phyloP scores from a whole-genome alignment of 2,888 invertebrate genomes.

The Euplexia lucipara region DNA sequence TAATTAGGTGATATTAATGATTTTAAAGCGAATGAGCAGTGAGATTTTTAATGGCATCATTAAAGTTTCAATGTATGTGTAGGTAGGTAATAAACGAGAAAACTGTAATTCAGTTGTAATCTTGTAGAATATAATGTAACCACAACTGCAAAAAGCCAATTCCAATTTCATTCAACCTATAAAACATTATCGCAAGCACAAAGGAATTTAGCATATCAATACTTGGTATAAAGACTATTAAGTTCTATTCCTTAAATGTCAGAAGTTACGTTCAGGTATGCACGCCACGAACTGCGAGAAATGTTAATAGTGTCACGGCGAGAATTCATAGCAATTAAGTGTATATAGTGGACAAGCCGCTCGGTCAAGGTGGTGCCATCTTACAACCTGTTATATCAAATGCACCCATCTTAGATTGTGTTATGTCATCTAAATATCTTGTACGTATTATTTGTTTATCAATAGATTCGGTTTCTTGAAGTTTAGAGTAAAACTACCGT shows the following conservation, averaged over 20 bases:
- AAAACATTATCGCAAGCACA: slow-evolving; percentile 52
- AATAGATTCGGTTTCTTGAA: background rate
- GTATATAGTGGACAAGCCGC: slow-evolving; percentile 67
- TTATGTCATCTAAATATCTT: slow-evolving; percentile 73
- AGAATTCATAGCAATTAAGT: slow-evolving; percentile 76
- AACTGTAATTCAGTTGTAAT: slow-evolving; percentile 10
- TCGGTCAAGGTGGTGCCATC: slow-evolving; percentile 87
- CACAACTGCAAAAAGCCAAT: slow-evolving; percentile 14
- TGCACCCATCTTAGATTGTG: slow-evolving; percentile 63
- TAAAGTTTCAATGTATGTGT: slow-evolving; percentile 27
- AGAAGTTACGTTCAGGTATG: slow-evolving; percentile 66
- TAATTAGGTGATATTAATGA: slow-evolving; percentile 54
- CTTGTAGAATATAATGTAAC: background rate
- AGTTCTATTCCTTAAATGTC: slow-evolving; percentile 69
- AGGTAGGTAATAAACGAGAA: slow-evolving; percentile 2
- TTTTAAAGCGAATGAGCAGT: slow-evolving; percentile 4
- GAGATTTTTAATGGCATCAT: slow-evolving; percentile 23
- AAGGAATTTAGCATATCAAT: slow-evolving; percentile 64
- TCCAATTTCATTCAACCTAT: slow-evolving; percentile 38
- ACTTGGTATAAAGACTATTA: slow-evolving; percentile 60
- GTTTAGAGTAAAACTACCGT: background rate
- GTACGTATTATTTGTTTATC: slow-evolving; percentile 41
- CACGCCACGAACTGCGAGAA: slow-evolving; percentile 43
- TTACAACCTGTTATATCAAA: slow-evolving; percentile 72
- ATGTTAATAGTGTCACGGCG: slow-evolving; percentile 62